These are phyloP conservation scores for Caenorhabditis macrosperma DNA, from an alignment of 2,888 invertebrate genomes.

Conservation along the genomic window DNA sequence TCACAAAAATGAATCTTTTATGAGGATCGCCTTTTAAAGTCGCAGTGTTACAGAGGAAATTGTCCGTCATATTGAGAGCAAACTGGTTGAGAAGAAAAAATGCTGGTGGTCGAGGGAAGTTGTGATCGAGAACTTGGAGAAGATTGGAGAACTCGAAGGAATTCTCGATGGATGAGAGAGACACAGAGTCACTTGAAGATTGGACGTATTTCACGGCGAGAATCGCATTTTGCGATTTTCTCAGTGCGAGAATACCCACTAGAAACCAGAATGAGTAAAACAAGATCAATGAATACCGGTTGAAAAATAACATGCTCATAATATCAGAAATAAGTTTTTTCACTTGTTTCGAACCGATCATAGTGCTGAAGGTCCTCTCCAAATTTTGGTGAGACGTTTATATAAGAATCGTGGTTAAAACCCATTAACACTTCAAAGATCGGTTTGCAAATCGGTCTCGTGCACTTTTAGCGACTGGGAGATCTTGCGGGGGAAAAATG, in stretches of 20 bases:
- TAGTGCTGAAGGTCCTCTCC: too few species aligned
- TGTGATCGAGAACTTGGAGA: slow-evolving; percentile 48
- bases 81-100: slow-evolving; percentile 78
- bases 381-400: too few species aligned
- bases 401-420: too few species aligned
- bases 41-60: slow-evolving; percentile 79
- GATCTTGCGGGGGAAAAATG: too few species aligned
- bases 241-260: slow-evolving; percentile 71
- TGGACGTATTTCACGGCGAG: slow-evolving; percentile 76
- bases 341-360: too few species aligned
- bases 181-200: slow-evolving; percentile 69
- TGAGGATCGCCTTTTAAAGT: slow-evolving; percentile 53
- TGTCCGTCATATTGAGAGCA: slow-evolving; percentile 80
- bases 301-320: slow-evolving; percentile 28
- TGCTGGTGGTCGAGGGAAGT: slow-evolving; percentile 75
- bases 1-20: slow-evolving; percentile 76
- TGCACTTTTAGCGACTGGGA: too few species aligned
- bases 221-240: slow-evolving; percentile 77
- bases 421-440: too few species aligned
- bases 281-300: slow-evolving; percentile 14
- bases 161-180: slow-evolving; percentile 70
- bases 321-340: too few species aligned
- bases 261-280: slow-evolving; percentile 71
- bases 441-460: too few species aligned
- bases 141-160: slow-evolving; percentile 71